Evolutionary conservation across 64 coral and sea anemone genomes (phyloP), one percentile per base, ranked within the genome.

Genomic region (Platygyra sinensis): DNA sequence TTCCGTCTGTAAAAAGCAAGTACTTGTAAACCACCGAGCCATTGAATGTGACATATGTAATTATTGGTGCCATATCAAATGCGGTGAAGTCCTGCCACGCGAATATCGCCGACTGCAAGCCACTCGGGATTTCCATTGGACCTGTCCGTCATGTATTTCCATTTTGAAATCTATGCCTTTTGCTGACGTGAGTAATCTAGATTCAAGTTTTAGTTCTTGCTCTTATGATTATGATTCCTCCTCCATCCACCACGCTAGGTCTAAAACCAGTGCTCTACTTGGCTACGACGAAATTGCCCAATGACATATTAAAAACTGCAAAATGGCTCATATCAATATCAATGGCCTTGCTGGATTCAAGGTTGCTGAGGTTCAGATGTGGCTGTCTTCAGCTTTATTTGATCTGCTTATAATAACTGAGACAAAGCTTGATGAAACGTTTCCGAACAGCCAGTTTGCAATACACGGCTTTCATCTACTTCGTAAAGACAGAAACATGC

Each of bases 391-490:
- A 28, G 36, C 22, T 6, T 25, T 25, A 52, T 50, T 80, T 25
- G 77, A 80, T 50, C 5, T 80, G n/a, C 38, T 42, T 38, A 50
- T 80, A 1, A 80, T 80, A 8, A 54, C 77, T 25, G 77, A 80
- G 28, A 82, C 79, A 16, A 82, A 82, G n/a, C 52, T 82, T 17
- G 79, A 55, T n/a, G 29, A 18, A 31, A 82, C 4, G 13, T 61
- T 82, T 57, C 79, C 79, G 27, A 61, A 61, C 22, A 82, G n/a
- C 79, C 79, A 82, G 28, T 80, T 80, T 80, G 22, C 22, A 50
- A 20, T 80, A 9, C 42, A 38, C 2, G 77, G 77, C 9, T 80
- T 82, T 82, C 54, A 39, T 17, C 27, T 82, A 63, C 52, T 31
- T 60, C 79, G 51, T 15, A 39, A 27, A 15, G 79, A 82, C n/a